Evolutionary conservation across 2,113 vertebrate species (phyloP).

Genomic region (Apodemus sylvaticus): DNA sequence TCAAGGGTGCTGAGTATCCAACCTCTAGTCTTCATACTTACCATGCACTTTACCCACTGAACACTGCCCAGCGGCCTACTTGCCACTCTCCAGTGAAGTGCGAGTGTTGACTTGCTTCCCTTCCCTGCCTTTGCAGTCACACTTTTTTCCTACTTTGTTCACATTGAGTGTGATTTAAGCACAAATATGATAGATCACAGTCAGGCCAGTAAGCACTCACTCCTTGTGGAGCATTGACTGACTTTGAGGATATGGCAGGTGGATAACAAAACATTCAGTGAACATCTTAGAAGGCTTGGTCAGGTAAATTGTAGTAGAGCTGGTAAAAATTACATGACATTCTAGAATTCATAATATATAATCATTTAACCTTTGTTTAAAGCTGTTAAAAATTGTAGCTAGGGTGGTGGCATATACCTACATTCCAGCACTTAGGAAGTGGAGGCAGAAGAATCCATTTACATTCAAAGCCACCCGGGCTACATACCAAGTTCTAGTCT

Average conservation of each 20-base stretch:
- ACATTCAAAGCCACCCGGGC: not conserved
- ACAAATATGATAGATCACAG: not conserved
- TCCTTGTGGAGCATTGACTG: not conserved
- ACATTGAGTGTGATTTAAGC: not conserved
- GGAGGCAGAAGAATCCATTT: not conserved
- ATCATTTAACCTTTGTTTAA: conserved; percentile 5
- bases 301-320: not conserved
- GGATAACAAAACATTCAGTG: not conserved
- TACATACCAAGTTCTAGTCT: not conserved
- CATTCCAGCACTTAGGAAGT: not conserved
- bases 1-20: not conserved
- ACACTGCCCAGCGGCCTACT: not conserved
- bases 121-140: not conserved
- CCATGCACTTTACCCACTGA: not conserved
- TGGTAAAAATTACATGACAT: not conserved
- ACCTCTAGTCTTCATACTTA: not conserved
- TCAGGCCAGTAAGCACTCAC: not conserved
- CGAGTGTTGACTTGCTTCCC: not conserved
- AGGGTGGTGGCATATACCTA: not conserved
- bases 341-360: not conserved
- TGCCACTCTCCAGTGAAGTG: not conserved
- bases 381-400: conserved; percentile 16
- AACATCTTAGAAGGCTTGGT: not conserved
- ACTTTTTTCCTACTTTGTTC: not conserved
- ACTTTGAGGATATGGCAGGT: not conserved